Conservation (phyloP, 1,140 invertebrate species). For the Mylabris phalerata region DNA sequence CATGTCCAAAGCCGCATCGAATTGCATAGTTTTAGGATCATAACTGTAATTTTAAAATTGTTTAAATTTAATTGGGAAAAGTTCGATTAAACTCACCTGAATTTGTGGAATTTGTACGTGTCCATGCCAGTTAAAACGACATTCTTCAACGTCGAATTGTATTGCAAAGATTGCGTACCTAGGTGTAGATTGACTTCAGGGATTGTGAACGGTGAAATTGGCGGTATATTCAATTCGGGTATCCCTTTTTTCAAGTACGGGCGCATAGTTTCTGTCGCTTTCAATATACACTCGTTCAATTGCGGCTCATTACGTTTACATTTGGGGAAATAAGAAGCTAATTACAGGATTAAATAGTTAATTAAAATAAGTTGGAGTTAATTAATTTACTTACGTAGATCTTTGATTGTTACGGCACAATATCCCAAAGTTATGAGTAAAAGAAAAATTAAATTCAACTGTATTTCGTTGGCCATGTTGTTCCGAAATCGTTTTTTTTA, state of each 20-base stretch:
- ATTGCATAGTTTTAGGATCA: conserved; percentile 19
- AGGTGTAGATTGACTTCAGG: conserved; percentile 57
- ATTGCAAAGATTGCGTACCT: conserved; percentile 51
- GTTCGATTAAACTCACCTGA: conserved; percentile 47
- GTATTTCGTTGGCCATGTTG: no score
- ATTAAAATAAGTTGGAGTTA: no score
- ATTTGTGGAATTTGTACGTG: conserved; percentile 54
- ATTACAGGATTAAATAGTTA: background rate
- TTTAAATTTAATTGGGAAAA: background rate
- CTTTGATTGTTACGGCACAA: no score
- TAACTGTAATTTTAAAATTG: conserved; percentile 4
- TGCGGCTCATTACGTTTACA: conserved; percentile 54
- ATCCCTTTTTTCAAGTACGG: conserved; percentile 55
- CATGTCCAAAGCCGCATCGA: conserved; percentile 18
- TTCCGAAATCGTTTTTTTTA: no score
- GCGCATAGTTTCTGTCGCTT: conserved; percentile 50
- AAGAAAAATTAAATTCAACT: no score
- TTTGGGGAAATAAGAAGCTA: conserved; percentile 52
- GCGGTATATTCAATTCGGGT: conserved; percentile 55
- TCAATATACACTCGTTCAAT: conserved; percentile 52
- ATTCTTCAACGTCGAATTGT: conserved; percentile 60
- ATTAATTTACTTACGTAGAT: no score
- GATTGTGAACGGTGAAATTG: conserved; percentile 56
- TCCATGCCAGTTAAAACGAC: conserved; percentile 54
- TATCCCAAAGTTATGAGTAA: no score